Evolutionary conservation across 1,140 invertebrate species (phyloP), one percentile per base, ranked within the genome.

Genomic region (Caerostris extrusa): DNA sequence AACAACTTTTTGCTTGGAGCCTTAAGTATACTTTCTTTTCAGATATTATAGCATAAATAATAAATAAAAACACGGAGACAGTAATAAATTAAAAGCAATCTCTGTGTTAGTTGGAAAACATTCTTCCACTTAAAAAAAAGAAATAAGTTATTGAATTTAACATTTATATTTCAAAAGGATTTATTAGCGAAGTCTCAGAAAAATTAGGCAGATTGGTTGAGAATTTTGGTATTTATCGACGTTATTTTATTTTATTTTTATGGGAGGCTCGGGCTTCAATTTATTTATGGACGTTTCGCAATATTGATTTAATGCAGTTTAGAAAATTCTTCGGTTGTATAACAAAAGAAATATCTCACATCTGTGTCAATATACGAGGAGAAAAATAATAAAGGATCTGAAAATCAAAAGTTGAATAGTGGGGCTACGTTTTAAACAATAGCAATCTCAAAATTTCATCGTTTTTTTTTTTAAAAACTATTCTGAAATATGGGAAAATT

Each of bases 81-180:
- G 14, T 3, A n/a, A 5, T 5, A 67, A 34, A 67, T 0, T 67
- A n/a, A 67, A 67, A 67, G 0, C 0, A 67, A 64, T 3, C 3
- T 64, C 3, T n/a, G n/a, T 67, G 0, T 64, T 17, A 17, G 14
- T 12, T 5, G 14, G n/a, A n/a, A n/a, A 67, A 8, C 60, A 8
- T 61, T 8, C 14, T 7, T 67, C n/a, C 7, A 0, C 17, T 67
- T 67, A n/a, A n/a, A n/a, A n/a, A n/a, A n/a, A n/a, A 5, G 7
- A 67, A 67, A 67, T 67, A 67, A 67, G n/a, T 67, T 67, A 67
- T 17, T n/a, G n/a, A 67, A 67, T 67, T 67, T 67, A n/a, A 5
- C n/a, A 34, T 34, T 17, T 17, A 67, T n/a, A 67, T 67, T 14
- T 0, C 17, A n/a, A 12, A 67, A 17, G n/a, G 61, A 67, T 67